phyloP scores from a whole-genome alignment of 2,113 vertebrate species.

The Thunnus thynnus region DNA sequence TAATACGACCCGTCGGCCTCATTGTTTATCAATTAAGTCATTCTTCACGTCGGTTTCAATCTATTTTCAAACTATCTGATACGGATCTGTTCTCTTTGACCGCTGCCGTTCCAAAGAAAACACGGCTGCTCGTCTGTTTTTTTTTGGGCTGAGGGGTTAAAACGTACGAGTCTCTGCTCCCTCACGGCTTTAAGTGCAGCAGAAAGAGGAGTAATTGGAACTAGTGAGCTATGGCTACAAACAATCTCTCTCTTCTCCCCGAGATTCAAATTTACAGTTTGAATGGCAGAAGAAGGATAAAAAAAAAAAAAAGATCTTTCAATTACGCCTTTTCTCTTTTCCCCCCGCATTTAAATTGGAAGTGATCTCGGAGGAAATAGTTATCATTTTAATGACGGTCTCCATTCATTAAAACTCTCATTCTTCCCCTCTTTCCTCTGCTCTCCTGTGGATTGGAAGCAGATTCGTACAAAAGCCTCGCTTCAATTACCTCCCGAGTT shows the following conservation, averaged over 20 bases:
- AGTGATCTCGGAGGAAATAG: slow-evolving; percentile 85
- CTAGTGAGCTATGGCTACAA: slow-evolving; percentile 61
- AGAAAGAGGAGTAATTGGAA: slow-evolving; percentile 75
- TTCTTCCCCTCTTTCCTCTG: slow-evolving; percentile 65
- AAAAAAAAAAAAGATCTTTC: slow-evolving; percentile 79
- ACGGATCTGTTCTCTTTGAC: slow-evolving; percentile 52
- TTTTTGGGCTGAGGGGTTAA: slow-evolving; percentile 42
- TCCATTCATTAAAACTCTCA: slow-evolving; percentile 85
- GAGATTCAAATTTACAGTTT: slow-evolving; percentile 76
- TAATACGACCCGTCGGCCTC: background rate
- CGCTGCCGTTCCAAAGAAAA: slow-evolving; percentile 41
- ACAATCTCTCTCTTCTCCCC: slow-evolving; percentile 55
- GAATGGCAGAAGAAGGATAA: slow-evolving; percentile 76
- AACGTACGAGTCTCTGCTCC: slow-evolving; percentile 51
- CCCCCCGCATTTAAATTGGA: slow-evolving; percentile 82
- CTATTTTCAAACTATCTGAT: slow-evolving; percentile 24
- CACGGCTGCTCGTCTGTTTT: slow-evolving; percentile 36
- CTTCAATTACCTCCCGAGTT: slow-evolving; percentile 82
- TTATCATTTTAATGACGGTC: slow-evolving; percentile 86
- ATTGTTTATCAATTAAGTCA: slow-evolving; percentile 53
- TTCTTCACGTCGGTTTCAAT: slow-evolving; percentile 43
- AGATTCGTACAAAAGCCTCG: slow-evolving; percentile 73
- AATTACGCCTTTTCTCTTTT: slow-evolving; percentile 78
- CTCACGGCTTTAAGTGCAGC: slow-evolving; percentile 62
- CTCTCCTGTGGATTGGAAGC: slow-evolving; percentile 72